These are phyloP conservation scores for Myathropa florea DNA, from an alignment of 2,888 invertebrate genomes.

Conservation along the genomic window DNA sequence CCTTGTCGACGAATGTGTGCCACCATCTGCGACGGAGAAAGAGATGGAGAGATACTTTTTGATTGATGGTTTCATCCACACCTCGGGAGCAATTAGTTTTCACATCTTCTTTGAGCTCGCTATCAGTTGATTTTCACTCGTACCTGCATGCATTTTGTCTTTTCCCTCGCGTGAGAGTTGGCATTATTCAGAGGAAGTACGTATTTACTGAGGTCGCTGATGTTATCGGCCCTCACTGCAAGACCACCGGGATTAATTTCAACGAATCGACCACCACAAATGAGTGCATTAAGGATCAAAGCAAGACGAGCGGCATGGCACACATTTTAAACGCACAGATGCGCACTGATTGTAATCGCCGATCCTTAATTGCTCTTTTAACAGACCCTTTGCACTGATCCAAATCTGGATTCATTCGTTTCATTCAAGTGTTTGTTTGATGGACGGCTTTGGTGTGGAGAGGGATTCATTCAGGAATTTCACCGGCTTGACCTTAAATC, in stretches of 20 bases:
- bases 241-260: not conserved
- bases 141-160: not conserved
- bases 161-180: not conserved
- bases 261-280: not conserved
- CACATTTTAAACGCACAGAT: not conserved
- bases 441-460: not conserved
- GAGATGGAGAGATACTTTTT: not conserved
- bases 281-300: not conserved
- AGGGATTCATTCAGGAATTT: not conserved
- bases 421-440: not conserved
- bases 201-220: not conserved
- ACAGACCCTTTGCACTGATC: not conserved
- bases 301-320: not conserved
- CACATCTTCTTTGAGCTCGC: not conserved
- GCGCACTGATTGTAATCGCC: not conserved
- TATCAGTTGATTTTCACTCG: not conserved
- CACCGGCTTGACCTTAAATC: too few relatives aligned
- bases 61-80: not conserved
- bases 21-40: not conserved
- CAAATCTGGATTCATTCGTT: not conserved
- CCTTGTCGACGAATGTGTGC: not conserved
- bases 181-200: not conserved
- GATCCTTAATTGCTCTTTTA: not conserved
- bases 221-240: not conserved
- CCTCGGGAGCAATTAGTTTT: not conserved